Evolutionary conservation across 2,113 vertebrate species (phyloP), one percentile per base, ranked within the genome.

Genomic region (Euleptes europaea): DNA sequence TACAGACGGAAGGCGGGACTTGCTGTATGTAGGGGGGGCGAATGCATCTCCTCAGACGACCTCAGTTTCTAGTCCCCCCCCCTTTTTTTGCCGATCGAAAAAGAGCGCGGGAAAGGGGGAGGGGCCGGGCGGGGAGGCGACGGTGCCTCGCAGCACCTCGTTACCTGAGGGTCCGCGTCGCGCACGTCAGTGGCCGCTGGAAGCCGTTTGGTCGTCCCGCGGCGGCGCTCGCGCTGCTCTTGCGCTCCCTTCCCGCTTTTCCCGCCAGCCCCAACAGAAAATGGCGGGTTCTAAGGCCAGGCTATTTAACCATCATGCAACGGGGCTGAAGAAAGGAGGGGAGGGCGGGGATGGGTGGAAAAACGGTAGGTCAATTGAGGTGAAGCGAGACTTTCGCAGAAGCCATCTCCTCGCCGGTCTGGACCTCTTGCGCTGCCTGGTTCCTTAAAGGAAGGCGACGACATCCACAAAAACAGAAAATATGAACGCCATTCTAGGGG

Each of bases 1-100:
- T 1, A 1, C 70, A 77, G 28, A 70, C 90, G 90, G 88, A 92
- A 92, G 91, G 91, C 91, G 91, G 91, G 86, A 88, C 49, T 78
- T 51, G 54, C 12, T n/a, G 35, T 47, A 8, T 65, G 28, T 23
- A 1, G 65, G 35, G 75, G 51, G 47, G 15, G 35, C 17, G 0
- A 51, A 17, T 17, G 21, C 84, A 54, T 89, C 84, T 84, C 88
- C 86, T 91, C 84, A 84, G 82, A 78, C 84, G 84, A 91, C 86
- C 88, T 77, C 84, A 5, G 11, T 60, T 35, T 78, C 21, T 19
- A 76, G 4, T 8, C 35, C 1, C 2, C 44, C 23, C n/a, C 47
- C 1, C 2, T 2, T 13, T 47, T 1, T 67, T 35, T 17, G 23
- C 63, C 63, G 14, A 23, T 21, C 12, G 35, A 9, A 40, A 19